Percentiles rank a stretch among this genome's conserved stretches.
phyloP scores from a whole-genome alignment of 2,797 vertebrate species.

The Peromyscus nudipes region DNA sequence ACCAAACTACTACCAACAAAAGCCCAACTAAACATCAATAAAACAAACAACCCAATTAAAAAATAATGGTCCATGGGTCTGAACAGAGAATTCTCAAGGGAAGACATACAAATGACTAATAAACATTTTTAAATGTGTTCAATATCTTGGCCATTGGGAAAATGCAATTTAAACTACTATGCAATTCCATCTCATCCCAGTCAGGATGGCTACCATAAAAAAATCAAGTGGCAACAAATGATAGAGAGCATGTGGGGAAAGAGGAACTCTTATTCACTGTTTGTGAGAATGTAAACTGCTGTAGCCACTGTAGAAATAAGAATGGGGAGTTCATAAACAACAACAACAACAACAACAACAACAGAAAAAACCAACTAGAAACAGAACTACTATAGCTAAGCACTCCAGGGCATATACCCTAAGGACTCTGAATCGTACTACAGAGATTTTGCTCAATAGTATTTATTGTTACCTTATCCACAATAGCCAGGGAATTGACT shows the following conservation, averaged over 20 bases:
- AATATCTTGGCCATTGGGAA: background rate
- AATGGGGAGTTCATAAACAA: background rate
- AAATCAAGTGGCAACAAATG: background rate
- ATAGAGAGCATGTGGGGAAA: background rate
- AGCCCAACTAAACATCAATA: background rate
- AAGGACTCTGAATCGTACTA: background rate
- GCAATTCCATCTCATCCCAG: background rate
- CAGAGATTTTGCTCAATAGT: background rate
- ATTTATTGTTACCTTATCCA: background rate
- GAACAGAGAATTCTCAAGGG: background rate
- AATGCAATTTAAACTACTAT: background rate
- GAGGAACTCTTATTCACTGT: background rate
- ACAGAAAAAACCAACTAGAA: background rate
- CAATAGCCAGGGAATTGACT: background rate
- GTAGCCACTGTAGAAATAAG: background rate
- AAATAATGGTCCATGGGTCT: background rate
- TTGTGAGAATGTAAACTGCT: background rate
- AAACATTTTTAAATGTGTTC: background rate
- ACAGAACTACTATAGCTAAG: background rate
- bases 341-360: background rate
- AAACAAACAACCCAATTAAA: background rate
- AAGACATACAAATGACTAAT: background rate
- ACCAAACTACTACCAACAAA: background rate
- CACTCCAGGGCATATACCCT: background rate
- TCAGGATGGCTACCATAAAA: background rate